Evolutionary conservation across 37 sponge, comb jelly and placozoan species (phyloP).

Genomic region (Halichondria panicea): DNA sequence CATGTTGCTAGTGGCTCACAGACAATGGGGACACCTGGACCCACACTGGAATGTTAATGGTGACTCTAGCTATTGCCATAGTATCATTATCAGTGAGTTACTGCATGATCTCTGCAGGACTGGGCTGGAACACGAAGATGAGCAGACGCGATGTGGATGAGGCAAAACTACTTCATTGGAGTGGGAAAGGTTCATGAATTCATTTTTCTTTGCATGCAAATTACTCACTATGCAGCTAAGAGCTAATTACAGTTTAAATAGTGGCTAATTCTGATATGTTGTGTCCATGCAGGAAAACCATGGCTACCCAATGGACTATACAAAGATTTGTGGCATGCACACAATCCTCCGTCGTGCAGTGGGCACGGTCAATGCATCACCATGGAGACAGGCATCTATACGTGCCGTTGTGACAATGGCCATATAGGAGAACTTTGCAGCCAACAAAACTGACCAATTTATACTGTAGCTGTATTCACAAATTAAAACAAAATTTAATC

Average conservation of each 20-base stretch:
- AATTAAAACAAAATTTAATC: too few relatives aligned
- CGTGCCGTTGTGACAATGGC: conserved; percentile 21
- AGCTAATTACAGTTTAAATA: too few relatives aligned
- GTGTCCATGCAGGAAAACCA: conserved; percentile 59
- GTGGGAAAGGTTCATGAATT: conserved; percentile 52
- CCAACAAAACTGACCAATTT: too few relatives aligned
- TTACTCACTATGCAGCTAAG: too few relatives aligned
- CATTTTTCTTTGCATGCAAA: neutral
- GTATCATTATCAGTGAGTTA: too few relatives aligned
- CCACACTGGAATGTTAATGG: conserved; percentile 72
- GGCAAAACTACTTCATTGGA: conserved; percentile 78
- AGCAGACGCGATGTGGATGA: neutral
- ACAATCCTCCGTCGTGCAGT: conserved; percentile 29
- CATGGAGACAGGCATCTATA: neutral
- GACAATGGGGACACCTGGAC: conserved; percentile 55
- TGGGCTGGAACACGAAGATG: conserved; percentile 62
- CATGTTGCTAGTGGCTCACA: conserved; percentile 57
- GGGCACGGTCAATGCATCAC: conserved; percentile 26
- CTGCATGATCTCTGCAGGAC: conserved; percentile 24
- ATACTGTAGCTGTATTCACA: too few relatives aligned
- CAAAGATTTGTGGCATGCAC: conserved; percentile 31
- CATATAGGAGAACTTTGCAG: too few relatives aligned
- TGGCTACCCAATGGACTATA: conserved; percentile 75
- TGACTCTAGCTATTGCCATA: too few relatives aligned
- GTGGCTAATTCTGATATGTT: neutral